Conservation (phyloP, 2,797 vertebrate genomes). For the Anas georgica region DNA sequence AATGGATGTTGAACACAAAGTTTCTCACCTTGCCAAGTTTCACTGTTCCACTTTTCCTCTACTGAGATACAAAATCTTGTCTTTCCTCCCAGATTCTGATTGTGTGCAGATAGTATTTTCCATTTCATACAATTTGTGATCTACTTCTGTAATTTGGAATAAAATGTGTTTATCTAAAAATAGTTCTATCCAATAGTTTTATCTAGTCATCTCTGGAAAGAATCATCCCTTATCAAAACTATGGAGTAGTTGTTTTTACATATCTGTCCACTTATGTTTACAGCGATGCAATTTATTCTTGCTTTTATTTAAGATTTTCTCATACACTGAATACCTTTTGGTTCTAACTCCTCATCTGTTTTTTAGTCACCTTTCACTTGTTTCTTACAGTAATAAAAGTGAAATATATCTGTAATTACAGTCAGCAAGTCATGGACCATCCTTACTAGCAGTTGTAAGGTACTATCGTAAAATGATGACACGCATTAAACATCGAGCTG, state of each 20-base stretch:
- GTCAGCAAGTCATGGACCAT: conserved; percentile 29
- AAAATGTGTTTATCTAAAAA: not conserved
- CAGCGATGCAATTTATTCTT: not conserved
- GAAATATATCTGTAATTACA: conserved; percentile 23
- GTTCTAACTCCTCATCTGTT: not conserved
- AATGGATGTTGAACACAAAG: not conserved
- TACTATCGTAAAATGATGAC: conserved; percentile 35
- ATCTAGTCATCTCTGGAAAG: not conserved
- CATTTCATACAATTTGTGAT: not conserved
- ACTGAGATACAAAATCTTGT: not conserved
- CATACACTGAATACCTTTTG: not conserved
- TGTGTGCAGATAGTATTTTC: not conserved
- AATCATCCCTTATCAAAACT: not conserved
- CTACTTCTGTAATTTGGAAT: not conserved
- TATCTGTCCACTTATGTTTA: not conserved
- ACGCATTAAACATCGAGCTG: conserved; percentile 12
- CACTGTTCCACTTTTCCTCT: not conserved
- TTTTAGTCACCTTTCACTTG: not conserved
- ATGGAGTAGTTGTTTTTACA: not conserved
- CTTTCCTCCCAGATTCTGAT: not conserved
- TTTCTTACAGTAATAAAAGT: not conserved
- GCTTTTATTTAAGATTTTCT: not conserved
- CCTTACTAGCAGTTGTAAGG: conserved; percentile 17
- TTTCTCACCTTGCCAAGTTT: not conserved
- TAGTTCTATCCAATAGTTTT: not conserved